phyloP scores from a whole-genome alignment of 2,113 vertebrate genomes.

The zebrafish (Danio rerio) region DNA sequence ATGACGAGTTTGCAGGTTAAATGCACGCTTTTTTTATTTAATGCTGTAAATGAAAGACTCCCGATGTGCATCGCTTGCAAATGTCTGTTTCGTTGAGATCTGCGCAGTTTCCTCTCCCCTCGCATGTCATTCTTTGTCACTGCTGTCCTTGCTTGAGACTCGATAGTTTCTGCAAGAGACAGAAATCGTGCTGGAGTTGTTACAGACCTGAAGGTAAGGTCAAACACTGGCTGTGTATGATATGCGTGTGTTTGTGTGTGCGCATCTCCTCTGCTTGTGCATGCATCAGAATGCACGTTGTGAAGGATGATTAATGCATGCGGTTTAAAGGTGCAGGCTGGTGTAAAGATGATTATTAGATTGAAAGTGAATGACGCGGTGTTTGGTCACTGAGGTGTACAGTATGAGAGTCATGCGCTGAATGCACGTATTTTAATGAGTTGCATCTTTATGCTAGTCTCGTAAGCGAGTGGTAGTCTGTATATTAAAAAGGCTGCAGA shows the following conservation, averaged over 20 bases:
- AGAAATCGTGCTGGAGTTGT: slow-evolving; percentile 52
- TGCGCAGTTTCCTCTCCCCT: slow-evolving; percentile 21
- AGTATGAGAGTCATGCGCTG: no score
- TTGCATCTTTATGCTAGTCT: no score
- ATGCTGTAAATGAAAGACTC: not conserved
- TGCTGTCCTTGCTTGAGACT: slow-evolving; percentile 53
- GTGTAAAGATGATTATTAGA: not conserved
- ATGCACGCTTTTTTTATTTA: not conserved
- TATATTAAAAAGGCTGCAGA: no score
- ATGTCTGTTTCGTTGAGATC: slow-evolving; percentile 59
- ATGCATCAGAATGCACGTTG: not conserved
- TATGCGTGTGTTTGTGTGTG: no score
- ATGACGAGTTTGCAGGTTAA: not conserved
- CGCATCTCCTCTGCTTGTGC: not conserved
- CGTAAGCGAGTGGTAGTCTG: no score
- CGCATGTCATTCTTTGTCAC: slow-evolving; percentile 41
- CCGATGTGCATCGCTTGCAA: slow-evolving; percentile 20
- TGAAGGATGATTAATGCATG: not conserved
- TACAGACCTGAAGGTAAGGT: slow-evolving; percentile 63
- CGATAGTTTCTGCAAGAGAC: slow-evolving; percentile 44
- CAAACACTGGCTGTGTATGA: not conserved
- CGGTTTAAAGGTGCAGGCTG: not conserved
- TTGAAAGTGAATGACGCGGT: not conserved
- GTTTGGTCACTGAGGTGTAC: not conserved
- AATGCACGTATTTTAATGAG: no score